Conservation (phyloP, 2,888 invertebrate species). For the Leptarthrus brevirostris region DNA sequence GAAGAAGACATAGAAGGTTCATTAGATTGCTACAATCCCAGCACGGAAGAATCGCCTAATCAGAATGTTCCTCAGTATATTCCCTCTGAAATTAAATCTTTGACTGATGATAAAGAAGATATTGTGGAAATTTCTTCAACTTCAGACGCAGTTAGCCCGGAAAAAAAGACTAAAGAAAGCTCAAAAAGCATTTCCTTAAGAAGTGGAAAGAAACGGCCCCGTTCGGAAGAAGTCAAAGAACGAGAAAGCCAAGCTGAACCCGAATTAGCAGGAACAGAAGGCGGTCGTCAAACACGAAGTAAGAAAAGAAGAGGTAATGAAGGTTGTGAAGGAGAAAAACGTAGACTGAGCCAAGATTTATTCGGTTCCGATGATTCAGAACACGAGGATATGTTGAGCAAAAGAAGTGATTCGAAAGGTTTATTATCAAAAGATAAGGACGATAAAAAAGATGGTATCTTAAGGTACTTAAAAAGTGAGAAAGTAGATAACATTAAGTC, state of each 20-base stretch:
- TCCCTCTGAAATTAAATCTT: conserved; percentile 15
- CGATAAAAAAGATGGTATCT: neutral
- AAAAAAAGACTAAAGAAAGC: neutral
- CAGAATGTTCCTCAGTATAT: conserved; percentile 9
- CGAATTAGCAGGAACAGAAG: neutral
- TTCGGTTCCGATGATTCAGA: conserved; percentile 49
- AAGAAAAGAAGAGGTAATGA: neutral
- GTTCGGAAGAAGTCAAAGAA: neutral
- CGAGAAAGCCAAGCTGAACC: neutral
- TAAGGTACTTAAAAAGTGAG: neutral
- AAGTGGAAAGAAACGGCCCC: neutral
- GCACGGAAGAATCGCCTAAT: neutral
- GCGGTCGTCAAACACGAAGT: neutral
- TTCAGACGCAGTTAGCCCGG: neutral
- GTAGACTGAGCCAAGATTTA: conserved; percentile 43
- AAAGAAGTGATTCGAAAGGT: neutral
- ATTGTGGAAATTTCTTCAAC: neutral
- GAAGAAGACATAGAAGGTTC: neutral
- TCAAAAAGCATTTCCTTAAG: neutral
- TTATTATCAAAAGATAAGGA: neutral
- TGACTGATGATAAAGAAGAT: neutral
- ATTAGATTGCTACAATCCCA: conserved; percentile 1
- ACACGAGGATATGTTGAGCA: neutral
- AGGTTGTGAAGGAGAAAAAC: neutral
- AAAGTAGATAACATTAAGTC: neutral